Evolutionary conservation across 2,797 vertebrate species (phyloP).

Genomic region (Eulemur mongoz): DNA sequence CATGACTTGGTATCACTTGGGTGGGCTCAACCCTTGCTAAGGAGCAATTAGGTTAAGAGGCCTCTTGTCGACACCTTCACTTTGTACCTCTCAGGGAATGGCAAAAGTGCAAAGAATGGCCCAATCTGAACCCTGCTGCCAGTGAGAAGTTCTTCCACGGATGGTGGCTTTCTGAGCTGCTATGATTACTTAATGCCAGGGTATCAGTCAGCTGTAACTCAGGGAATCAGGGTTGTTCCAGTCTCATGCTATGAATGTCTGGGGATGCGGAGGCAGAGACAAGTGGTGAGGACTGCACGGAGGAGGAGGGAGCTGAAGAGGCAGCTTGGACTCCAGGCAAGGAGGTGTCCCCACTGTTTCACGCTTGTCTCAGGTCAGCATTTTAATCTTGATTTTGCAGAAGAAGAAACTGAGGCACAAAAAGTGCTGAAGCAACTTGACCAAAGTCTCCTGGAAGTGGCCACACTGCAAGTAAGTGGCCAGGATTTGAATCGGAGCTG

Average conservation of each 20-base stretch:
- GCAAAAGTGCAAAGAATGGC: neutral
- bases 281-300: neutral
- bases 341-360: neutral
- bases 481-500: neutral
- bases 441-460: neutral
- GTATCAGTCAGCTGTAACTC: rapidly evolving
- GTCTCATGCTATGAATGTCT: rapidly evolving
- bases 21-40: neutral
- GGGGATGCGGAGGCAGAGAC: neutral
- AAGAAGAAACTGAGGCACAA: neutral
- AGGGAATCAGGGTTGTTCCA: rapidly evolving
- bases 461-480: neutral
- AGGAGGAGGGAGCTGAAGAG: neutral
- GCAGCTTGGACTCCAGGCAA: neutral
- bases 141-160: neutral
- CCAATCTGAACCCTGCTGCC: rapidly evolving
- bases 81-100: neutral
- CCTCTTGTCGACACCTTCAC: rapidly evolving
- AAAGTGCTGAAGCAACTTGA: neutral
- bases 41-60: neutral
- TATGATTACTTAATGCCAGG: neutral
- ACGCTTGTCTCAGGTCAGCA: neutral
- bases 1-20: neutral
- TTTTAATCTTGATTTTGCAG: neutral
- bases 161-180: neutral